Conservation (phyloP, 2,797 vertebrate species). For the Heteromormyrus szaboi region DNA sequence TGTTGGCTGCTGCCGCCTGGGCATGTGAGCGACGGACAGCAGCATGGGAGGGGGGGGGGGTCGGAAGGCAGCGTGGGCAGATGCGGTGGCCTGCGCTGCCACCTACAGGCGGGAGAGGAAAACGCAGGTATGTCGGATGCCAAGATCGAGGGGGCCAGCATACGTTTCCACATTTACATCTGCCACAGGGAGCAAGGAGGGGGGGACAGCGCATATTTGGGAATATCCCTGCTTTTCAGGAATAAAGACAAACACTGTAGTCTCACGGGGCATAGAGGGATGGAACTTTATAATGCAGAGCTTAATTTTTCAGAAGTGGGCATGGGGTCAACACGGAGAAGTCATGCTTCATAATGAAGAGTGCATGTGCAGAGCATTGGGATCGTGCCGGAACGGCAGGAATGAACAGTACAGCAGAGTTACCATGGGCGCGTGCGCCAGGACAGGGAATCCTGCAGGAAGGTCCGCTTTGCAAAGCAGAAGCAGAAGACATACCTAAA, state of each 20-base stretch:
- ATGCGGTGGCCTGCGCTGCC: slow-evolving; percentile 70
- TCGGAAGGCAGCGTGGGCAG: slow-evolving; percentile 24
- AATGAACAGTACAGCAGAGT: background rate
- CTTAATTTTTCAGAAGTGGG: slow-evolving; percentile 9
- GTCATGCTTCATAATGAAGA: slow-evolving; percentile 36
- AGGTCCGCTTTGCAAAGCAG: slow-evolving; percentile 37
- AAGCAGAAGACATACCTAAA: slow-evolving; percentile 62
- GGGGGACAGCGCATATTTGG: background rate
- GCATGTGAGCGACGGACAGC: slow-evolving; percentile 12
- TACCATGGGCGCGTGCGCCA: background rate
- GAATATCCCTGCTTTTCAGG: background rate
- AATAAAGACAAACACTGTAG: background rate
- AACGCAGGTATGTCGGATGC: slow-evolving; percentile 26
- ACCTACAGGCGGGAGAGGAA: slow-evolving; percentile 68
- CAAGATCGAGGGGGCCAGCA: background rate
- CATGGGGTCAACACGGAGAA: background rate
- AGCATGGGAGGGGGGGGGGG: background rate
- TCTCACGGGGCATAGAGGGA: background rate
- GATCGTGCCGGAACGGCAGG: background rate
- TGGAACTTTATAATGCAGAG: slow-evolving; percentile 19
- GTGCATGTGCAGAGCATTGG: slow-evolving; percentile 32
- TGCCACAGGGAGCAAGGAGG: background rate
- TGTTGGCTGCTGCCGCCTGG: slow-evolving; percentile 75
- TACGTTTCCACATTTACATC: background rate
- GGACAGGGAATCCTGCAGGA: background rate